A percentile compares a stretch with the other conserved stretches of the same genome.
phyloP scores from a whole-genome alignment of 2,797 vertebrate genomes.

The Clarias platycephalus region DNA sequence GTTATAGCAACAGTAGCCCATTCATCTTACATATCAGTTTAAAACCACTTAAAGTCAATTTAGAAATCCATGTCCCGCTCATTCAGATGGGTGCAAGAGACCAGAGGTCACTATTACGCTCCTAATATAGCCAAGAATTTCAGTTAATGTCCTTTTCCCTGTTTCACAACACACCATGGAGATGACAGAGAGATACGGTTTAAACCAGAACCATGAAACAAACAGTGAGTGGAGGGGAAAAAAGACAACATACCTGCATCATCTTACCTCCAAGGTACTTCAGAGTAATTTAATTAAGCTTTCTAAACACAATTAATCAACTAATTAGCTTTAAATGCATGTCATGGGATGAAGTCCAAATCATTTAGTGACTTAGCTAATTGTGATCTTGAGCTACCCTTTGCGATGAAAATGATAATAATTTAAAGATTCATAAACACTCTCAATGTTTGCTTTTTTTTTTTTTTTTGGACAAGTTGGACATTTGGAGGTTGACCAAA shows the following conservation, averaged over 20 bases:
- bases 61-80: slow-evolving; percentile 69
- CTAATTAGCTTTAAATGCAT: slow-evolving; percentile 57
- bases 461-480: slow-evolving; percentile 7
- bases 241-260: slow-evolving; percentile 48
- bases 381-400: slow-evolving; percentile 45
- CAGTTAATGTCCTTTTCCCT: slow-evolving; percentile 67
- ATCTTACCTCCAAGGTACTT: slow-evolving; percentile 48
- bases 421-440: slow-evolving; percentile 30
- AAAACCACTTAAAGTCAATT: slow-evolving; percentile 76
- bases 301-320: slow-evolving; percentile 60
- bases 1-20: slow-evolving; percentile 60
- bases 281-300: slow-evolving; percentile 56
- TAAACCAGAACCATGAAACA: slow-evolving; percentile 55
- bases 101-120: slow-evolving; percentile 73
- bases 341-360: slow-evolving; percentile 53
- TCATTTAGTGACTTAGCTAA: slow-evolving; percentile 57
- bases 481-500: slow-evolving; percentile 5
- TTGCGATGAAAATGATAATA: slow-evolving; percentile 35
- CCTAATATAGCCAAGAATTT: slow-evolving; percentile 72
- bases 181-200: slow-evolving; percentile 31
- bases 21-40: slow-evolving; percentile 78
- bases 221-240: slow-evolving; percentile 28
- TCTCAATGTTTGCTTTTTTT: slow-evolving; percentile 21
- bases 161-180: slow-evolving; percentile 56
- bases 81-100: slow-evolving; percentile 68